These are phyloP conservation scores for Dryobota labecula DNA, from an alignment of 2,888 invertebrate species.

Conservation along the genomic window DNA sequence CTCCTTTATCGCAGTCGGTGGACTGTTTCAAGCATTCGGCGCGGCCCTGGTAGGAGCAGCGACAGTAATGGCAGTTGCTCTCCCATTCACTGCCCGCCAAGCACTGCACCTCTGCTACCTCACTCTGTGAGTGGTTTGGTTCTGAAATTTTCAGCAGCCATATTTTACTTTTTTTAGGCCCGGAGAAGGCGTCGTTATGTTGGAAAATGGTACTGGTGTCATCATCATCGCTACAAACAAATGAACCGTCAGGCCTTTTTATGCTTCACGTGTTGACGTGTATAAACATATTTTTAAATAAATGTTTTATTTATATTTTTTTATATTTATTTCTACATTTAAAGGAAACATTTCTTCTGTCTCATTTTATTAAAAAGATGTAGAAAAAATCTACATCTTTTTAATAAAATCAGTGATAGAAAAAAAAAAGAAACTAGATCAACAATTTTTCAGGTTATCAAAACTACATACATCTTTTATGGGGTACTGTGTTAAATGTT, in stretches of 20 bases:
- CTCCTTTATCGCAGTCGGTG: conserved; percentile 60
- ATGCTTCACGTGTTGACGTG: not conserved
- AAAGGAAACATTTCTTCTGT: not conserved
- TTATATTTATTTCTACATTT: not conserved
- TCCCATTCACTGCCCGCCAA: conserved; percentile 78
- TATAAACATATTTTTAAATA: not conserved
- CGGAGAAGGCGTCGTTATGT: not conserved
- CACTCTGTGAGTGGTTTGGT: conserved; percentile 27
- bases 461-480: no score
- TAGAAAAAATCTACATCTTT: no score
- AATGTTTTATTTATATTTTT: not conserved
- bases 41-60: conserved; percentile 73
- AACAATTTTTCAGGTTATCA: no score
- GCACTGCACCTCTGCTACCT: conserved; percentile 71
- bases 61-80: conserved; percentile 79
- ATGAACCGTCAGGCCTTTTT: not conserved
- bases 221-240: not conserved
- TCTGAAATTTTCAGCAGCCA: conserved; percentile 59
- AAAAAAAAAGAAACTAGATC: no score
- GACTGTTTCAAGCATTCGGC: conserved; percentile 72
- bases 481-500: no score
- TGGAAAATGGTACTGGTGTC: not conserved
- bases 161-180: not conserved
- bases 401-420: no score
- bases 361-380: no score